Evolutionary conservation across 2,797 vertebrate species (phyloP).

Genomic region (Bucorvus abyssinicus): DNA sequence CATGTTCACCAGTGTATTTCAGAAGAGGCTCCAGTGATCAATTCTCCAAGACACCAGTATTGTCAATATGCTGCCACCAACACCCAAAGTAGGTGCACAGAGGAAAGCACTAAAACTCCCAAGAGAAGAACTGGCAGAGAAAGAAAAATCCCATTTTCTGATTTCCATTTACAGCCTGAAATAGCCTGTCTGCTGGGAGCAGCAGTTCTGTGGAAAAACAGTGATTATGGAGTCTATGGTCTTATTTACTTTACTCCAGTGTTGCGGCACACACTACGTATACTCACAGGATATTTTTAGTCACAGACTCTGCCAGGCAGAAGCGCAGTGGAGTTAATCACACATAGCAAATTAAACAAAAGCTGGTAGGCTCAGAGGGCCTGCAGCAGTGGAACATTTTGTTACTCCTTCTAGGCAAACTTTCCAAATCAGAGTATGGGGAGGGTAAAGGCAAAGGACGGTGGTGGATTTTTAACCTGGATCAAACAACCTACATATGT

Average conservation of each 20-base stretch:
- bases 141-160: neutral
- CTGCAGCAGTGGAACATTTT: neutral
- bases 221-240: neutral
- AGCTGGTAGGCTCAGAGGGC: neutral
- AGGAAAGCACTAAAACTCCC: neutral
- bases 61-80: neutral
- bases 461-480: neutral
- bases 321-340: neutral
- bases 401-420: neutral
- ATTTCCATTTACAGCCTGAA: neutral
- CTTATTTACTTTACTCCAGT: neutral
- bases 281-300: neutral
- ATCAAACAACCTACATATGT: neutral
- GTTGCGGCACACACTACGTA: neutral
- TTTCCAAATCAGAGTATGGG: neutral
- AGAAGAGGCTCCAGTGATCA: neutral
- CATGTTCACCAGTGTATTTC: neutral
- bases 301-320: neutral
- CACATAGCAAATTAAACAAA: neutral
- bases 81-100: neutral
- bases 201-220: neutral
- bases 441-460: neutral
- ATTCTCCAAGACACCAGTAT: neutral
- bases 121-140: neutral
- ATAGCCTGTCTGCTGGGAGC: slow-evolving; percentile 4